Conservation (phyloP, 1,140 invertebrate genomes). For the Caligus rogercresseyi region DNA sequence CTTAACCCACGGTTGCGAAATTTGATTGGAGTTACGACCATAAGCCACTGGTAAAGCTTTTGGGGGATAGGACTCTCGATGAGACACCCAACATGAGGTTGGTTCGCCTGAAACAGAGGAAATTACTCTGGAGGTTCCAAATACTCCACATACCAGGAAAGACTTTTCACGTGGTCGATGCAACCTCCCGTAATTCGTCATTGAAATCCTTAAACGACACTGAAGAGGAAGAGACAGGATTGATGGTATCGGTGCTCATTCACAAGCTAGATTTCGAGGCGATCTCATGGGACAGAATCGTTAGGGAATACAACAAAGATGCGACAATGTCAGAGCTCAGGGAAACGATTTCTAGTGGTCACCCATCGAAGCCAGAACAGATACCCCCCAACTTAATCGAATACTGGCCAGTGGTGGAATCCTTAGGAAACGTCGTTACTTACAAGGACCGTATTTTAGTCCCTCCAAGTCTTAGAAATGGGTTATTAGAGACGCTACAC, state of each 20-base stretch:
- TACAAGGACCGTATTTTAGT: background rate
- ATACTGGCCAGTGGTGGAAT: too few species aligned
- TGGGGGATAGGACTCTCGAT: conserved; percentile 9
- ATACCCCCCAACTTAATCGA: background rate
- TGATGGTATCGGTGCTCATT: background rate
- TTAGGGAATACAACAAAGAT: background rate
- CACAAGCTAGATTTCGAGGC: background rate
- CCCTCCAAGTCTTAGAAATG: background rate
- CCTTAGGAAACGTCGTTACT: too few species aligned
- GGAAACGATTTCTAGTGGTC: background rate
- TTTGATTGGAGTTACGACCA: conserved; percentile 14
- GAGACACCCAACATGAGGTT: conserved; percentile 5
- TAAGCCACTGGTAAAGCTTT: conserved; percentile 8
- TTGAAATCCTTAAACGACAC: background rate
- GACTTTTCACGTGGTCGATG: background rate
- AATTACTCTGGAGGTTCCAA: conserved; percentile 1
- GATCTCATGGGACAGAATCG: background rate
- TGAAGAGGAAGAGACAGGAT: background rate
- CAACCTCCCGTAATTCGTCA: background rate
- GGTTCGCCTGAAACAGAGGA: background rate
- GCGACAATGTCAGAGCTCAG: background rate
- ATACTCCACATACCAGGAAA: background rate
- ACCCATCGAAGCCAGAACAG: background rate
- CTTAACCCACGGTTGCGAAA: conserved; percentile 15
- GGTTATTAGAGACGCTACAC: background rate